A percentile compares a stretch with the other conserved stretches of the same genome.
Evolutionary conservation across 2,113 vertebrate species (phyloP).

Genomic region (Nipponia nippon): DNA sequence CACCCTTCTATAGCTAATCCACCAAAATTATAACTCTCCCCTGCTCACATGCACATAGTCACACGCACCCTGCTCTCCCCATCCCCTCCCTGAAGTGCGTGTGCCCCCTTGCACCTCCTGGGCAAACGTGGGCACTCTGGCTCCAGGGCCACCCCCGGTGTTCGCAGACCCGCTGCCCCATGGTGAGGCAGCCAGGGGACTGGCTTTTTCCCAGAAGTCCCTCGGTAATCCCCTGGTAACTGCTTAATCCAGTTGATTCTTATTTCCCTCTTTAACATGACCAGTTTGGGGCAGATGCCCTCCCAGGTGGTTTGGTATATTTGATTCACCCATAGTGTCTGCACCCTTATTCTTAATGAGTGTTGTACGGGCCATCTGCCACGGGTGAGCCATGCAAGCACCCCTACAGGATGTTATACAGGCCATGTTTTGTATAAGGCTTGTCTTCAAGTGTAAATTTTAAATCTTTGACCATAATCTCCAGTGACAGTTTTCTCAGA

Average conservation of each 20-base stretch:
- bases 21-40: background rate
- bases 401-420: background rate
- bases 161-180: accelerated
- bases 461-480: background rate
- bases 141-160: no score
- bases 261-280: background rate
- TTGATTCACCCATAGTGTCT: background rate
- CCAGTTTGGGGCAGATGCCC: background rate
- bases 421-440: background rate
- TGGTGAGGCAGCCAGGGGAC: background rate
- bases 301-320: background rate
- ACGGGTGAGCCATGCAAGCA: background rate
- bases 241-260: background rate
- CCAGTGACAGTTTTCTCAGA: background rate
- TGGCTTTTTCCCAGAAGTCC: background rate
- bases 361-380: background rate
- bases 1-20: background rate
- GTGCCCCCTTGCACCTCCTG: background rate
- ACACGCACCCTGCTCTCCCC: accelerated
- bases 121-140: accelerated
- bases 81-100: accelerated
- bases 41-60: background rate
- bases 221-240: background rate
- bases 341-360: background rate
- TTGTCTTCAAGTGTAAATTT: background rate